Evolutionary conservation across 1,140 invertebrate species (phyloP).

Genomic region (Anoplophora glabripennis): DNA sequence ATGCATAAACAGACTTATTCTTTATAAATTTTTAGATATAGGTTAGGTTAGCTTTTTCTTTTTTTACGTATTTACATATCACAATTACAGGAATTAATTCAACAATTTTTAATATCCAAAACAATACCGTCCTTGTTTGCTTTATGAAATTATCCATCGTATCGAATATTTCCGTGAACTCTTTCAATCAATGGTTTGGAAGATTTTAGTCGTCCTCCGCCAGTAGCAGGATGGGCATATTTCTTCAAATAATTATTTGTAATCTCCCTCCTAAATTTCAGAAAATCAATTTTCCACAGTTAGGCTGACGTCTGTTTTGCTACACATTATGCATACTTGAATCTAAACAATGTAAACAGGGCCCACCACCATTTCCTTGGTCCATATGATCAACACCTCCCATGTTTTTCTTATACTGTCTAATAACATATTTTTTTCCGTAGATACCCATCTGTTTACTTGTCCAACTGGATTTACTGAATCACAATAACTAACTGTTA

Average conservation of each 20-base stretch:
- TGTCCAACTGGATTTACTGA: too few species aligned
- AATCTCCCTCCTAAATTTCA: slow-evolving; percentile 13
- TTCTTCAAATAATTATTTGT: not conserved
- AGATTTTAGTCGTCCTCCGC: not conserved
- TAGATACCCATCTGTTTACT: too few species aligned
- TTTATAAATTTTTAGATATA: too few species aligned
- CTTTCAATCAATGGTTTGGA: not conserved
- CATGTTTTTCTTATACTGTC: slow-evolving; percentile 43
- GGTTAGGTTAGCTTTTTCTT: too few species aligned
- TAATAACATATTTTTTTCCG: slow-evolving; percentile 15
- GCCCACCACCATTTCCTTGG: slow-evolving; percentile 37
- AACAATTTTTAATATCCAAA: too few species aligned
- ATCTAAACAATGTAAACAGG: slow-evolving; percentile 35
- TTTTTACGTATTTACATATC: too few species aligned
- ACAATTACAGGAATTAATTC: too few species aligned
- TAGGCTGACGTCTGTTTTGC: not conserved
- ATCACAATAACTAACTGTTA: too few species aligned
- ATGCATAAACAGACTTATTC: too few species aligned
- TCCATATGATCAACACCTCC: slow-evolving; percentile 41
- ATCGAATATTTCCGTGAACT: too few species aligned
- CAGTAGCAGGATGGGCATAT: not conserved
- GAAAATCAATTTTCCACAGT: slow-evolving; percentile 17
- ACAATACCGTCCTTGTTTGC: too few species aligned
- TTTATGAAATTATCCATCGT: too few species aligned
- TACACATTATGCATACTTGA: slow-evolving; percentile 26